Base-by-base conservation (phyloP, 37 sponge, comb jelly and placozoan species). In the Axinella damicornis region DNA sequence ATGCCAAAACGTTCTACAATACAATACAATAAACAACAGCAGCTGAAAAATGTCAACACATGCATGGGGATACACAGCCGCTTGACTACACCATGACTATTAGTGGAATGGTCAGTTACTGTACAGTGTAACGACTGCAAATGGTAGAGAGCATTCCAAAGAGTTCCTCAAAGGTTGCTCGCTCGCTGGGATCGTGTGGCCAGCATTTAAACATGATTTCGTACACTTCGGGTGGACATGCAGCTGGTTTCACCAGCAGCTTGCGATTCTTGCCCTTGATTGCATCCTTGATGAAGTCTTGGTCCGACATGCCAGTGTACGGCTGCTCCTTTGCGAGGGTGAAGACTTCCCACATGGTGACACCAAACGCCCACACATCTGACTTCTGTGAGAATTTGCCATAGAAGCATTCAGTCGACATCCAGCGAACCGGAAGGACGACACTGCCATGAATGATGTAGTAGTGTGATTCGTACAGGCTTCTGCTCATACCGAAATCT, bases 401-500 rank as follows among this genome's bases (percentile, higher is more conserved):
- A 75, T 91, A 91, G 67, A 95, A 95, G 73, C 89, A 82, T 71
- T 95, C 95, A 19, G 34, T 83, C 9, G 95, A 73, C 95, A 95
- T 95, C 95, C 95, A 95, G 24, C 95, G 81, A 61, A 88, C 77
- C 28, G 91, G 91, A 20, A 90, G 74, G 53, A 85, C 56, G 36
- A 83, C 75, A 14, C 46, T 33, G 0, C 95, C 89, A 34, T 82
- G 65, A 32, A 91, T 33, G 20, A 27, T 24, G 72, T 86, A 91
- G 76, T 95, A 95, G 68, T 85, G 63, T 53, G 83, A 73, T 56
- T 55, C 64, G 62, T 95, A 95, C 34, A 91, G 80, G 33, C 77
- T 91, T 34, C 83, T 77, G 46, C 91, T 90, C 92, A 91, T 95
- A 22, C 95, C 95, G 77, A 95, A 95, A 61, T 95, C 95, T 22